Evolutionary conservation across 37 sponge, comb jelly and placozoan genomes (phyloP), one percentile per base, ranked within the genome.

Genomic region (Cladorhizidae sp.): DNA sequence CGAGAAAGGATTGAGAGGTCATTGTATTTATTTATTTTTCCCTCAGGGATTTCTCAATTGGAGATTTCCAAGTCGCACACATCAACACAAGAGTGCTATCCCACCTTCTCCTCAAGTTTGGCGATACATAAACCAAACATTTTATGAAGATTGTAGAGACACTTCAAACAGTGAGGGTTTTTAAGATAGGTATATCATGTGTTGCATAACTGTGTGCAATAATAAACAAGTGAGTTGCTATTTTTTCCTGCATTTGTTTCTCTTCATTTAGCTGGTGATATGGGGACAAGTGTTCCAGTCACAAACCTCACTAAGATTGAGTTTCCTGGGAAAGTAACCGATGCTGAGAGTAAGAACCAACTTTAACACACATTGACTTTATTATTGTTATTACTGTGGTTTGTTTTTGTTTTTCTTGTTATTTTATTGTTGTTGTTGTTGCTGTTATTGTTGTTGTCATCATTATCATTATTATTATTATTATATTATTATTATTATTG

Each of bases 101-200:
- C 55, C 57, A 2, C 83, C 83, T 64, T 43, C 72, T 3, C 52
- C 72, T 22, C 64, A 68, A 49, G 31, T 59, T n/a, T 72, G 74
- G 70, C 32, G 23, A 26, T 81, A 62, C 64, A 77, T 82, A 22
- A 40, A 77, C 0, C 83, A 88, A 39, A 38, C 78, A 3, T 88
- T 88, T 50, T 88, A 88, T 78, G 78, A 88, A 15, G 88, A 88
- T 57, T 88, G 82, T 57, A 57, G 45, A 1, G 74, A 82, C 54
- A 64, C 63, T 20, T 52, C 57, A 31, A 82, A 82, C 65, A 82
- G 83, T 82, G 29, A 73, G 83, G 7, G 11, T 9, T 45, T 45
- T 5, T 5, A 12, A 9, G 49, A 45, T 45, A 45, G 9, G 9
- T 5, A 45, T 7, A 5, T 43, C 50, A n/a, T 8, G n/a, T 20